Evolutionary conservation across 2,888 invertebrate species (phyloP).

Genomic region (Parnassius glacialis): DNA sequence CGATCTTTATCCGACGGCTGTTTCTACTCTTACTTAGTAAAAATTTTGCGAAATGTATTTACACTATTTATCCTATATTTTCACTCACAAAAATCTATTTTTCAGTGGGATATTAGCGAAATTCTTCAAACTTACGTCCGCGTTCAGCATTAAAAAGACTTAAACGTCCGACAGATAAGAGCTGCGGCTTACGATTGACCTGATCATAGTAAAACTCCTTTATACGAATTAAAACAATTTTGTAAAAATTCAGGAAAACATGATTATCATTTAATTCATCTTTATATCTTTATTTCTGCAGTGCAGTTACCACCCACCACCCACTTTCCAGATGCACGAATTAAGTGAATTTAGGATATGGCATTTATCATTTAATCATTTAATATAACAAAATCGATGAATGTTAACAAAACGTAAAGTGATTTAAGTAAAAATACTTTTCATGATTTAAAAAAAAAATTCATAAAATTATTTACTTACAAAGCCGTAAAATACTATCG

Average conservation of each 20-base stretch:
- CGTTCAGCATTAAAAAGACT: slow-evolving; percentile 18
- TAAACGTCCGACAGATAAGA: slow-evolving; percentile 20
- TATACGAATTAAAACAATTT: neutral
- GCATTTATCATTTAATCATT: neutral
- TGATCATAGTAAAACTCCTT: neutral
- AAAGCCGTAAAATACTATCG: too few relatives aligned
- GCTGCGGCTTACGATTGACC: neutral
- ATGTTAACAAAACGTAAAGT: too few relatives aligned
- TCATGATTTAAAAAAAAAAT: too few relatives aligned
- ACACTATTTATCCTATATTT: neutral
- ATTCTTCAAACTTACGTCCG: neutral
- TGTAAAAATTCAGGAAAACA: too few relatives aligned
- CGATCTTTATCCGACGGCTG: neutral
- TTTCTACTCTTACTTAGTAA: neutral
- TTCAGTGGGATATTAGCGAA: slow-evolving; percentile 1
- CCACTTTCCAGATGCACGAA: neutral
- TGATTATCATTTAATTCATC: neutral
- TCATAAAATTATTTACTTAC: too few relatives aligned
- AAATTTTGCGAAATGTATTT: too few relatives aligned
- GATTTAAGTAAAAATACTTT: too few relatives aligned
- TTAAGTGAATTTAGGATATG: neutral
- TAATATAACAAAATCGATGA: too few relatives aligned
- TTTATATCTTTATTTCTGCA: neutral
- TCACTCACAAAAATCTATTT: neutral
- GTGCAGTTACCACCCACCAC: neutral